Evolutionary conservation across 2,113 vertebrate genomes (phyloP), one percentile per base, ranked within the genome.

Genomic region (Phocoena phocoena): DNA sequence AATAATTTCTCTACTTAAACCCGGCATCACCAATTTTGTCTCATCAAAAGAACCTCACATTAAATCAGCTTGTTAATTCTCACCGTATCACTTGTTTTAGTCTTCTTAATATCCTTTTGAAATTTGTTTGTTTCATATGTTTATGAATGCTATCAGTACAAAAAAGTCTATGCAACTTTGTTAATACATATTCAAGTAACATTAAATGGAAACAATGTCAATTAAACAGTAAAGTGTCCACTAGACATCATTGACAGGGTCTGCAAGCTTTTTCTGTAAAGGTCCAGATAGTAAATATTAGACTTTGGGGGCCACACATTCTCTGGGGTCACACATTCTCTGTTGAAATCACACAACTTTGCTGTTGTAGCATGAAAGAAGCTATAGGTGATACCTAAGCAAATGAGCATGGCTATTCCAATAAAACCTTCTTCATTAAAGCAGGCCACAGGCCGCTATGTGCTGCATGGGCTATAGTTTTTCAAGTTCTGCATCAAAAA

Each of bases 21-120:
- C 14, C 25, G 63, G 31, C 50, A 82, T 76, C 83, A 70, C 17
- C 33, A 73, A 77, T 81, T 92, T 94, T 50, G 36, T 68, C 47
- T 94, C n/a, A 31, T 94, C 44, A 88, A 94, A 93, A 77, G 63
- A 95, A 92, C 5, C 2, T 95, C 25, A 74, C 2, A 15, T 95
- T 94, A 79, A 95, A 79, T 94, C 31, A 94, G 92, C 23, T 82
- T 92, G 62, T 92, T 86, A 28, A 92, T 92, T 90, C 79, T 93
- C 73, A 53, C 0, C 8, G 1, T 31, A 90, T 73, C 81, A 44
- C 47, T 23, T 77, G 88, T 65, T 93, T 80, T 21, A 26, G 41
- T 23, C 23, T 3, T 91, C 47, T 55, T 65, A 62, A 12, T 70
- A 31, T 82, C 5, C 3, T 47, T 86, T 68, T n/a, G 55, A 83